Conservation (phyloP, 2,888 invertebrate species). For the Cepaea hortensis region DNA sequence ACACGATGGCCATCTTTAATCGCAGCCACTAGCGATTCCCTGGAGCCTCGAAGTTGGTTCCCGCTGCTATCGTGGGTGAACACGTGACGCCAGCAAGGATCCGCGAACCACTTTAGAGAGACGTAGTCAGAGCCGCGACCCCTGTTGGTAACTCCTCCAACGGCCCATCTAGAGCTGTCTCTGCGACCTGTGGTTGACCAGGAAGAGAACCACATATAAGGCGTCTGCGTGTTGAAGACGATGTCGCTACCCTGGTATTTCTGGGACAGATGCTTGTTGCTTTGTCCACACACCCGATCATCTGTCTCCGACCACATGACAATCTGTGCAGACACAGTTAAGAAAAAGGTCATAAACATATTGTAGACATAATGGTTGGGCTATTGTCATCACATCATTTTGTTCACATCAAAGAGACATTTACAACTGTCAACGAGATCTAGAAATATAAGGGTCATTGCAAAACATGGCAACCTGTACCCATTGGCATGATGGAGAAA, state of each 20-base stretch:
- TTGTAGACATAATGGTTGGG: too few species aligned
- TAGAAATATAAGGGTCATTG: too few species aligned
- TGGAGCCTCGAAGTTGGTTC: conserved; percentile 46
- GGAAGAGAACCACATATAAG: conserved; percentile 54
- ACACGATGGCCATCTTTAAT: conserved; percentile 51
- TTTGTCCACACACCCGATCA: conserved; percentile 51
- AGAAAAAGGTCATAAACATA: neutral
- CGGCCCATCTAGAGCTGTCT: conserved; percentile 55
- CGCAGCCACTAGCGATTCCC: conserved; percentile 49
- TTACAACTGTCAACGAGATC: too few species aligned
- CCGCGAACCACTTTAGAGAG: conserved; percentile 55
- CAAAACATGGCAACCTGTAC: too few species aligned
- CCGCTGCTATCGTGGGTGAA: conserved; percentile 53
- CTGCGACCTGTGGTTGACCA: conserved; percentile 53
- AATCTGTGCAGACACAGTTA: neutral
- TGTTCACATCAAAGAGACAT: too few species aligned
- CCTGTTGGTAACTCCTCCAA: conserved; percentile 52
- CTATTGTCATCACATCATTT: too few species aligned
- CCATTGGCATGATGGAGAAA: too few species aligned
- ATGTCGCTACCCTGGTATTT: conserved; percentile 53
- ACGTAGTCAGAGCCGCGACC: conserved; percentile 53
- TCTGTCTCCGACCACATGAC: conserved; percentile 43
- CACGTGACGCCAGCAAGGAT: conserved; percentile 55
- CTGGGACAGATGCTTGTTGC: conserved; percentile 54
- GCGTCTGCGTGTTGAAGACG: conserved; percentile 54